These are phyloP conservation scores for Philantomba maxwellii DNA, from an alignment of 2,113 vertebrate genomes.

Conservation along the genomic window DNA sequence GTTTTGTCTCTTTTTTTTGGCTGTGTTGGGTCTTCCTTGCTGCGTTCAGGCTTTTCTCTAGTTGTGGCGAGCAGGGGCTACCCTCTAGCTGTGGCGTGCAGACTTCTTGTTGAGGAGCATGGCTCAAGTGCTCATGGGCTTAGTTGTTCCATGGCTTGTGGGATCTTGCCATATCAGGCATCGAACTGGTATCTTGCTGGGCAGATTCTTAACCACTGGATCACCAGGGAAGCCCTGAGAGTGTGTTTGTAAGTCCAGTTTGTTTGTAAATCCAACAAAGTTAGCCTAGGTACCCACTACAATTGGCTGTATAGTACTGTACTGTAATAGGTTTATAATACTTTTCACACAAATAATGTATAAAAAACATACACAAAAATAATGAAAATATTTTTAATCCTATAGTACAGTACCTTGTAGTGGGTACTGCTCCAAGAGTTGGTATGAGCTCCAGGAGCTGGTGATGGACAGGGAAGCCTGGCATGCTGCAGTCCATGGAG, in stretches of 20 bases:
- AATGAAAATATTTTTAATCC: neutral
- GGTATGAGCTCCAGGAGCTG: neutral
- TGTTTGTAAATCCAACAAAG: neutral
- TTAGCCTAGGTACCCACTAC: neutral
- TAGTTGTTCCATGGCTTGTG: neutral
- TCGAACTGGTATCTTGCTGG: neutral
- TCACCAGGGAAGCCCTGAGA: neutral
- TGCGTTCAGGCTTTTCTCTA: neutral
- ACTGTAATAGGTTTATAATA: neutral
- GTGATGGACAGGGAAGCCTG: neutral
- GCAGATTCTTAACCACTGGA: neutral
- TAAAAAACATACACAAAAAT: neutral
- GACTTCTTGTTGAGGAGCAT: neutral
- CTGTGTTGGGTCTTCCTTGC: neutral
- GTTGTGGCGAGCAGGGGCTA: neutral
- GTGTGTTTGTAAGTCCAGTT: neutral
- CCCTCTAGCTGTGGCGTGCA: neutral
- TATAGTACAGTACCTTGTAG: neutral
- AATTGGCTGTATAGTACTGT: neutral
- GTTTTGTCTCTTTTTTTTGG: neutral
- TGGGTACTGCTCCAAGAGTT: neutral
- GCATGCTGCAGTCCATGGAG: neutral
- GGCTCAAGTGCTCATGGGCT: neutral
- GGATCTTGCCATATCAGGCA: neutral
- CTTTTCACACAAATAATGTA: neutral